These are phyloP conservation scores for Hippocampus comes DNA, from an alignment of 2,113 vertebrate genomes.

Conservation along the genomic window DNA sequence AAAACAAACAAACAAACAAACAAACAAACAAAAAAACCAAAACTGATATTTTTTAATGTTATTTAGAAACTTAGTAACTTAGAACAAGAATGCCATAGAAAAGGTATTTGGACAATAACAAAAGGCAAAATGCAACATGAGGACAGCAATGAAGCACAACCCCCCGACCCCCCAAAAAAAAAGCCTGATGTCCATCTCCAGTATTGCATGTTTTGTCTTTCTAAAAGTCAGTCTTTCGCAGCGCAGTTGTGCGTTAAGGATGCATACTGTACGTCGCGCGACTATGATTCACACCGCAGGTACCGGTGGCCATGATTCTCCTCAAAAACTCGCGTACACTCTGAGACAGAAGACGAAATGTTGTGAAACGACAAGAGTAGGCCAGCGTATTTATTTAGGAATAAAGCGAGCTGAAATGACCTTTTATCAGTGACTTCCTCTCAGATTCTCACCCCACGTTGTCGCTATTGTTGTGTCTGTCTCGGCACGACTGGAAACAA, in stretches of 20 bases:
- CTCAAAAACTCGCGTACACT: slow-evolving; percentile 53
- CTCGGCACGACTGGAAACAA: not conserved
- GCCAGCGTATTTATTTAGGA: not conserved
- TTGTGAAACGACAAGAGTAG: not conserved
- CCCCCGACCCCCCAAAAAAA: slow-evolving; percentile 5
- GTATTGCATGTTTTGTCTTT: slow-evolving; percentile 49
- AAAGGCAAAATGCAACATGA: slow-evolving; percentile 40
- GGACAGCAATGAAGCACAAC: slow-evolving; percentile 53
- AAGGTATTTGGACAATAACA: slow-evolving; percentile 40
- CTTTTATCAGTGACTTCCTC: slow-evolving; percentile 4
- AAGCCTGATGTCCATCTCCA: slow-evolving; percentile 40
- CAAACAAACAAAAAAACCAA: too few relatives aligned
- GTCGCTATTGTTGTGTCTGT: slow-evolving; percentile 2
- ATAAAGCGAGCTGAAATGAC: not conserved
- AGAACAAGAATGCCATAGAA: not conserved
- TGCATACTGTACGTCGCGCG: slow-evolving; percentile 46
- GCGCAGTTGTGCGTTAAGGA: slow-evolving; percentile 52
- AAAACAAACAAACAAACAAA: too few relatives aligned
- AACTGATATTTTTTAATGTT: slow-evolving; percentile 10
- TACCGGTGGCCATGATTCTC: slow-evolving; percentile 64
- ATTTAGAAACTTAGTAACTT: slow-evolving; percentile 43
- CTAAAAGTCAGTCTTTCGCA: slow-evolving; percentile 50
- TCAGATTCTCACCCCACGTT: not conserved
- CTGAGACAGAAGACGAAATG: slow-evolving; percentile 11
- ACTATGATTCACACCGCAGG: slow-evolving; percentile 62